A percentile compares a stretch with the other conserved stretches of the same genome.
Conservation (phyloP, 2,888 invertebrate genomes). For the Amphipyra berbera region DNA sequence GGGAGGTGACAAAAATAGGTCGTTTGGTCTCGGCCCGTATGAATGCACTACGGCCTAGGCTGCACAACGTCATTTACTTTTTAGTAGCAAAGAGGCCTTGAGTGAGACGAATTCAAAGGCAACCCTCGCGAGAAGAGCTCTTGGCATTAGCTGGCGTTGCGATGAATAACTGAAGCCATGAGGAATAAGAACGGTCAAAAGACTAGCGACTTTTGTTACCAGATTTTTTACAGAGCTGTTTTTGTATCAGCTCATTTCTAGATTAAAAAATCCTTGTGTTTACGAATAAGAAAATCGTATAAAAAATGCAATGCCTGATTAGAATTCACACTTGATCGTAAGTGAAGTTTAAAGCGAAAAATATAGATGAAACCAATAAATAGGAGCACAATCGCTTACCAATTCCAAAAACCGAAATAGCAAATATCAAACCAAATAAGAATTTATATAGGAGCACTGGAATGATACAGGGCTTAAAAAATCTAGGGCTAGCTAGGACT, state of each 20-base stretch:
- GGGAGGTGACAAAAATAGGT: slow-evolving; percentile 68
- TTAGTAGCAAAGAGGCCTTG: slow-evolving; percentile 64
- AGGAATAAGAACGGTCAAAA: slow-evolving; percentile 55
- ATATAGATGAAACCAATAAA: neutral
- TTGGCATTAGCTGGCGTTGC: slow-evolving; percentile 65
- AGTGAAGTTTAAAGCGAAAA: neutral
- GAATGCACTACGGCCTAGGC: slow-evolving; percentile 63
- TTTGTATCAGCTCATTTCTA: slow-evolving; percentile 36
- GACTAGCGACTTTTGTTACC: slow-evolving; percentile 48
- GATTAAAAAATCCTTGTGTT: slow-evolving; percentile 26
- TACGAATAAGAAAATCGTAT: neutral
- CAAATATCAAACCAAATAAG: slow-evolving; percentile 17
- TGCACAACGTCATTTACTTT: slow-evolving; percentile 69
- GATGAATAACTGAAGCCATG: slow-evolving; percentile 65
- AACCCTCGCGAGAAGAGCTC: slow-evolving; percentile 64
- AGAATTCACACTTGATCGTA: slow-evolving; percentile 1
- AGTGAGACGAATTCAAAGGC: slow-evolving; percentile 64
- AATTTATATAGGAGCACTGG: slow-evolving; percentile 8
- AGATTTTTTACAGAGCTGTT: slow-evolving; percentile 38
- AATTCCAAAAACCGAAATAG: slow-evolving; percentile 1
- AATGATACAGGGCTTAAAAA: slow-evolving; percentile 11
- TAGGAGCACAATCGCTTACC: neutral
- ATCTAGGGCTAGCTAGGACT: neutral
- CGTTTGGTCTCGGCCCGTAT: slow-evolving; percentile 55
- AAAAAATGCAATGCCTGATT: slow-evolving; percentile 4